These are phyloP conservation scores for Ochotona curzoniae DNA, from an alignment of 2,113 vertebrate species.

Conservation along the genomic window DNA sequence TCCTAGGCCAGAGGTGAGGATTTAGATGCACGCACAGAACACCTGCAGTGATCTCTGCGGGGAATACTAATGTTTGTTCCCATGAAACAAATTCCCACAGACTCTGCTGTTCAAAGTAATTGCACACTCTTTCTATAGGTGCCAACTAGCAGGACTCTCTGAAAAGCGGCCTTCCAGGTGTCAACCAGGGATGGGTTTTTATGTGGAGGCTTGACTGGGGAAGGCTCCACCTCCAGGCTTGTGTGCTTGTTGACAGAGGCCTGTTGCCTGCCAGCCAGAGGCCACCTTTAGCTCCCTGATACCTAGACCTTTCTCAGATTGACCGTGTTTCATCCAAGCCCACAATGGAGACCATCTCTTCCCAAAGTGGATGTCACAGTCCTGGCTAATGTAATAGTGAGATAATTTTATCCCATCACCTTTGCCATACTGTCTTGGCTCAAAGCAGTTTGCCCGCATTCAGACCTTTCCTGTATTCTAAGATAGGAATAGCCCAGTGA, in stretches of 20 bases:
- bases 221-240: not conserved
- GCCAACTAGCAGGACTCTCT: not conserved
- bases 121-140: too few species aligned
- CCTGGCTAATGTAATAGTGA: not conserved
- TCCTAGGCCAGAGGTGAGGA: not conserved
- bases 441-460: not conserved
- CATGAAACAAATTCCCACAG: not conserved
- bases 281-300: too few species aligned
- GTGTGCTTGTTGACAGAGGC: not conserved
- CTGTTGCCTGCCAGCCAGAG: not conserved
- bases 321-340: not conserved
- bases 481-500: not conserved
- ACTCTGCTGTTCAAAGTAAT: not conserved
- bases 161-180: not conserved
- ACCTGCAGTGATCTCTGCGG: too few species aligned
- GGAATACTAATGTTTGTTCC: not conserved
- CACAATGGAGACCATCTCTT: not conserved
- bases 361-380: not conserved
- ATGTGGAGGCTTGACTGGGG: not conserved
- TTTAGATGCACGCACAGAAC: not conserved
- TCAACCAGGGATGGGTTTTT: not conserved
- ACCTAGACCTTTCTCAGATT: not conserved
- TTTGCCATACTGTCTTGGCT: not conserved
- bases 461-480: not conserved
- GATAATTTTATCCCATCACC: accelerated